A percentile compares a stretch with the other conserved stretches of the same genome.
Evolutionary conservation across 92 coral and sea anemone genomes (phyloP).

Genomic region (Porites evermanni): DNA sequence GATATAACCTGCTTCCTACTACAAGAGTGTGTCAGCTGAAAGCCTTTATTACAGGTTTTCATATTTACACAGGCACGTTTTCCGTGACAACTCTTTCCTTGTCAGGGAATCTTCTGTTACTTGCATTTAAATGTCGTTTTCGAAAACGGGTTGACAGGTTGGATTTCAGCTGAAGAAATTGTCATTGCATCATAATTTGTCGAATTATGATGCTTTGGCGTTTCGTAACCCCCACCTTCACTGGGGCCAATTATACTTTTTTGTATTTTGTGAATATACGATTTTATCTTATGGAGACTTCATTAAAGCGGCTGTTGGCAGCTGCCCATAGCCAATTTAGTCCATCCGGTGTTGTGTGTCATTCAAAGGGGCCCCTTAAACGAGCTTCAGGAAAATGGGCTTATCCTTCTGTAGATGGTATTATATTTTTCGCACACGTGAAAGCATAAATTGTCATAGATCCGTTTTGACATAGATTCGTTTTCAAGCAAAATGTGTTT

Average conservation of each 20-base stretch:
- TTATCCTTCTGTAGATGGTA: background rate
- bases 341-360: background rate
- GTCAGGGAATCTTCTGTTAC: too few relatives aligned
- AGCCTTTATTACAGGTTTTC: too few relatives aligned
- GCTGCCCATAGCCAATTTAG: slow-evolving; percentile 21
- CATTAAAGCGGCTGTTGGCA: slow-evolving; percentile 11
- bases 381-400: slow-evolving; percentile 12
- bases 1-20: too few relatives aligned
- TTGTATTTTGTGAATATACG: slow-evolving; percentile 5
- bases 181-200: slow-evolving; percentile 2
- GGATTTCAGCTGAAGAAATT: too few relatives aligned
- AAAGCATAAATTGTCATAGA: background rate
- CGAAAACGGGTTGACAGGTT: too few relatives aligned
- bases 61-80: too few relatives aligned
- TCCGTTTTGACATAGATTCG: too few relatives aligned
- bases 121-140: too few relatives aligned
- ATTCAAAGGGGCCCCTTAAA: slow-evolving; percentile 1
- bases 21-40: too few relatives aligned
- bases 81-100: too few relatives aligned
- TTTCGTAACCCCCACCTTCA: slow-evolving; percentile 7
- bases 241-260: background rate
- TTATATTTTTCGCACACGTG: background rate
- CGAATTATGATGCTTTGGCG: slow-evolving; percentile 17
- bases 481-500: too few relatives aligned
- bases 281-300: background rate